Evolutionary conservation across 2,888 invertebrate species (phyloP).

Genomic region (Azorinus chamasolen): DNA sequence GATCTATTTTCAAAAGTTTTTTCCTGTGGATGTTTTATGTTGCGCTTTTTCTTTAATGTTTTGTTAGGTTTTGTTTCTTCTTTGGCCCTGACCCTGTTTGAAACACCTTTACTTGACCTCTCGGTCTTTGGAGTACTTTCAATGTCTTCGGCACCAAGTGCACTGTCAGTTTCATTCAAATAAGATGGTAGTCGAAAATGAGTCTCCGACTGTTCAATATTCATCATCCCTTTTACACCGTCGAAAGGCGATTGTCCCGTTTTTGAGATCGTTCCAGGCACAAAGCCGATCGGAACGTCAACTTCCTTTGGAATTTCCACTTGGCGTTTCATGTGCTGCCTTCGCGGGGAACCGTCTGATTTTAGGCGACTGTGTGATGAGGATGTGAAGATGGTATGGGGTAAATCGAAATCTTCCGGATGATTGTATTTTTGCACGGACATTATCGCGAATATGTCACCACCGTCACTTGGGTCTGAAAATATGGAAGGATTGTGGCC

Average conservation of each 20-base stretch:
- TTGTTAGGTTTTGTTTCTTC: conserved; percentile 5
- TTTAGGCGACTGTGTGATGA: conserved; percentile 4
- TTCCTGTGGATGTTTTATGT: background rate
- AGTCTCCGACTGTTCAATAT: conserved; percentile 33
- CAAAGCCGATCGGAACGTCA: conserved; percentile 41
- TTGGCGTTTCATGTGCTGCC: background rate
- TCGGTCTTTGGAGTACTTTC: background rate
- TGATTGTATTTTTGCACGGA: conserved; percentile 66
- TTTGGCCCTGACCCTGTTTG: conserved; percentile 3
- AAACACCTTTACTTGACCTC: background rate
- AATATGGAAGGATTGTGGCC: conserved; percentile 49
- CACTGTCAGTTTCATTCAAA: conserved; percentile 10
- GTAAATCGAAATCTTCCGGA: conserved; percentile 22
- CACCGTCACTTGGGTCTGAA: conserved; percentile 44
- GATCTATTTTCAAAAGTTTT: conserved; percentile 2
- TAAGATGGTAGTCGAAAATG: conserved; percentile 21
- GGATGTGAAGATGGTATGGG: conserved; percentile 7
- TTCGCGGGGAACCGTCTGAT: conserved; percentile 7
- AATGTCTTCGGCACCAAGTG: background rate
- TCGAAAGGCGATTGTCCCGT: conserved; percentile 58
- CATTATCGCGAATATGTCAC: conserved; percentile 66
- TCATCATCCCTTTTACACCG: conserved; percentile 53
- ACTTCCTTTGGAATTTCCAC: conserved; percentile 37
- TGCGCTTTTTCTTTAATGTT: background rate
- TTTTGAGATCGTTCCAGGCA: conserved; percentile 36